Evolutionary conservation across 2,797 vertebrate genomes (phyloP).

Genomic region (Thalassophryne amazonica): DNA sequence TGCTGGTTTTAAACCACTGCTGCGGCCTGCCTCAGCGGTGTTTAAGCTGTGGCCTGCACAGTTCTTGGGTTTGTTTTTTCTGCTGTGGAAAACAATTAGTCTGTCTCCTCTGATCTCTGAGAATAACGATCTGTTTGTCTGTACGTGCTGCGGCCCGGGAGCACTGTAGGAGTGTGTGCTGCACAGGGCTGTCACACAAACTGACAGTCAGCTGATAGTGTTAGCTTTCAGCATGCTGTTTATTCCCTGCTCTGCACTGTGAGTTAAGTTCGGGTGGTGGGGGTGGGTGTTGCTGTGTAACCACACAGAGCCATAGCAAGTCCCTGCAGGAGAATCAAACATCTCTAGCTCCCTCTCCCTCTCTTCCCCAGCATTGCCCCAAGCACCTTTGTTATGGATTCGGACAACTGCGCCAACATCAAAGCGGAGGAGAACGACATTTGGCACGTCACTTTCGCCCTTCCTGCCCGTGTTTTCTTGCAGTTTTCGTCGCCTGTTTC

Average conservation of each 20-base stretch:
- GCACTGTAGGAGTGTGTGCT: slow-evolving; percentile 14
- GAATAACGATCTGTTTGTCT: slow-evolving; percentile 53
- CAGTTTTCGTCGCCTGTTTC: background rate
- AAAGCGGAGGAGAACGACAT: slow-evolving; percentile 12
- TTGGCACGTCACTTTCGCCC: slow-evolving; percentile 1
- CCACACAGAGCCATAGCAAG: slow-evolving; percentile 34
- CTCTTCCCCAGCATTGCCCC: slow-evolving; percentile 10
- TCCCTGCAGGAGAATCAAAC: slow-evolving; percentile 45
- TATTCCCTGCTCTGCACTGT: slow-evolving; percentile 38
- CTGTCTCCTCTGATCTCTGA: slow-evolving; percentile 23
- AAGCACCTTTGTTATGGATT: slow-evolving; percentile 24
- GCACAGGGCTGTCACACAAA: slow-evolving; percentile 34
- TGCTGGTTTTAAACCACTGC: slow-evolving; percentile 10
- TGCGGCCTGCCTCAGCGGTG: background rate
- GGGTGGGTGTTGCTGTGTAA: slow-evolving; percentile 12
- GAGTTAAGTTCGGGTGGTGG: slow-evolving; percentile 26
- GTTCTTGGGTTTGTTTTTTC: slow-evolving; percentile 14
- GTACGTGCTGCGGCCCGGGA: slow-evolving; percentile 14
- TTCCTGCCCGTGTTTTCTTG: background rate
- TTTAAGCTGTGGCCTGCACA: background rate
- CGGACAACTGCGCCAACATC: slow-evolving; percentile 4
- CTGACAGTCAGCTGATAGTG: slow-evolving; percentile 63
- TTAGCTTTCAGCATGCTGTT: slow-evolving; percentile 77
- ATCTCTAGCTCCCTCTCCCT: slow-evolving; percentile 3
- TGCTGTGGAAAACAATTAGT: slow-evolving; percentile 16